Percentiles rank a stretch among this genome's conserved stretches.
Evolutionary conservation across 2,797 vertebrate genomes (phyloP).

Genomic region (Rhinogobio ventralis): DNA sequence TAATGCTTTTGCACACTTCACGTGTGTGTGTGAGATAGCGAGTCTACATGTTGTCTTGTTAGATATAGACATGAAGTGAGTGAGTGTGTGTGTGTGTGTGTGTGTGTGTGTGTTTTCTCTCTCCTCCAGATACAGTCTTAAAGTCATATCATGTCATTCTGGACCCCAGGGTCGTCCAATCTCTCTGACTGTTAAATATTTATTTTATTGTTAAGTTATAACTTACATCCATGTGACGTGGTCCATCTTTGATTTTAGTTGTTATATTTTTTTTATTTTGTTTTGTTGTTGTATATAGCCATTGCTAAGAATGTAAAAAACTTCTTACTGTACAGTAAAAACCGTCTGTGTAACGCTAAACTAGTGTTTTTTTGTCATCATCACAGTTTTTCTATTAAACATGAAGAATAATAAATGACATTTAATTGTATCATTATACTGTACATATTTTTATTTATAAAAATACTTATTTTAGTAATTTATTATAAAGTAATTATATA

Average conservation of each 20-base stretch:
- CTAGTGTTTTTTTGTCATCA: neutral
- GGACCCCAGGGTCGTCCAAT: conserved; percentile 29
- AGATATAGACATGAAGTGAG: neutral
- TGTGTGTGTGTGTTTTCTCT: neutral
- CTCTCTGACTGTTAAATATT: conserved; percentile 59
- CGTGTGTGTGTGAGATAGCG: conserved; percentile 13
- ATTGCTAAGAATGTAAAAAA: conserved; percentile 57
- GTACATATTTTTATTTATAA: neutral
- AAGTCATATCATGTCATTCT: conserved; percentile 35
- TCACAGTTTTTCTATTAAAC: neutral
- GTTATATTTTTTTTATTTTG: neutral
- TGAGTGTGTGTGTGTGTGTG: neutral
- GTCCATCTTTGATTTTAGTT: conserved; percentile 34
- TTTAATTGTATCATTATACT: neutral
- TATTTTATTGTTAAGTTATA: conserved; percentile 63
- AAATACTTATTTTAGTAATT: neutral
- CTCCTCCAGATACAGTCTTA: neutral
- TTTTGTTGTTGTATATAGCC: conserved; percentile 50
- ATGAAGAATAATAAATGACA: neutral
- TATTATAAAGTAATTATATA: neutral
- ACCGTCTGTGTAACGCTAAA: conserved; percentile 21
- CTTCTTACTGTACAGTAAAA: conserved; percentile 57
- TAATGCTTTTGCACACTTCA: conserved; percentile 15
- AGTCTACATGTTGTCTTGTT: neutral
- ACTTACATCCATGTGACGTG: conserved; percentile 36